Conservation (phyloP, 2,888 invertebrate species). For the Nyleta sp. region DNA sequence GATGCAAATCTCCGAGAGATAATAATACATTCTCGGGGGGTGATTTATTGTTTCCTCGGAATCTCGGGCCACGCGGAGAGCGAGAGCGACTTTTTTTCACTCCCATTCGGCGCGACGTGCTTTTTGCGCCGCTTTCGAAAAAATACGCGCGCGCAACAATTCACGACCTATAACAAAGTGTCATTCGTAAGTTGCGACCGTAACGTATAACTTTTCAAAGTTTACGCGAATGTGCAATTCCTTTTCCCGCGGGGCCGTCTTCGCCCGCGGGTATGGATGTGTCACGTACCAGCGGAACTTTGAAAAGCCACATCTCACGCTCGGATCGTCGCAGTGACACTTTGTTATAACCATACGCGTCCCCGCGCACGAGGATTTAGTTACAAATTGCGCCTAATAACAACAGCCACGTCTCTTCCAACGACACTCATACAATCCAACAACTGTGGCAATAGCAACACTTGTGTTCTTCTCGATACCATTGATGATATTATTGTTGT, state of each 20-base stretch:
- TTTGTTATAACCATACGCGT: slow-evolving; percentile 48
- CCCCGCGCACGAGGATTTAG: slow-evolving; percentile 36
- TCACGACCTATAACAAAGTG: slow-evolving; percentile 58
- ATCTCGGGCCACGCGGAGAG: slow-evolving; percentile 35
- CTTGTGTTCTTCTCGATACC: no score
- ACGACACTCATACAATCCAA: no score
- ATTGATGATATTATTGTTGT: no score
- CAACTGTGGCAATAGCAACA: no score
- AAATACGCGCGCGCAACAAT: slow-evolving; percentile 44
- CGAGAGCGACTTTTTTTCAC: slow-evolving; percentile 26
- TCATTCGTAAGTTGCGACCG: slow-evolving; percentile 50
- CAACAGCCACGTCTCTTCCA: no score
- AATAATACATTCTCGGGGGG: slow-evolving; percentile 50
- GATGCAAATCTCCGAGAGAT: slow-evolving; percentile 62
- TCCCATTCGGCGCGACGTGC: slow-evolving; percentile 17
- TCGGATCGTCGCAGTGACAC: slow-evolving; percentile 51
- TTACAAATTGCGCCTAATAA: slow-evolving; percentile 53
- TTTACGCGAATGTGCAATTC: slow-evolving; percentile 46
- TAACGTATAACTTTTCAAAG: slow-evolving; percentile 59
- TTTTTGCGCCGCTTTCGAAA: slow-evolving; percentile 30
- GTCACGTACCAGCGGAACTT: slow-evolving; percentile 60
- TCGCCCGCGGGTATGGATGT: slow-evolving; percentile 35
- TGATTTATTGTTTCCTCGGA: slow-evolving; percentile 58
- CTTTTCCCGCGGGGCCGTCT: slow-evolving; percentile 40
- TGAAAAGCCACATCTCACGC: slow-evolving; percentile 58